A percentile compares a stretch with the other conserved stretches of the same genome.
Conservation (phyloP, 1,140 invertebrate species). For the Probaryconus sp. region DNA sequence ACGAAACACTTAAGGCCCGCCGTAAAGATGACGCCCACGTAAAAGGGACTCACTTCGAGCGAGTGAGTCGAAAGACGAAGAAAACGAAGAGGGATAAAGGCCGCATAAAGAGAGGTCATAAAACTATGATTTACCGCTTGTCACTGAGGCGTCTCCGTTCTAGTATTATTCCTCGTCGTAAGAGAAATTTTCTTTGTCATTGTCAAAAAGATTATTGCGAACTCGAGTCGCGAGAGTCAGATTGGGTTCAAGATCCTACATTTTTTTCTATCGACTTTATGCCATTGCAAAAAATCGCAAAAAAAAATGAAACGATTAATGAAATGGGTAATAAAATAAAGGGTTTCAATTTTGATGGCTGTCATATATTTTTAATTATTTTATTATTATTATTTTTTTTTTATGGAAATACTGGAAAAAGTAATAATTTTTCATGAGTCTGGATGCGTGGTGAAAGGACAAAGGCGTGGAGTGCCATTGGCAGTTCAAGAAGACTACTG, state of each 20-base stretch:
- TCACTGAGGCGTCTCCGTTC: conserved; percentile 23
- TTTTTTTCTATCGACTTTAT: too few species aligned
- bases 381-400: too few species aligned
- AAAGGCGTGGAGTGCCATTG: conserved; percentile 32
- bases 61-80: too few species aligned
- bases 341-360: too few species aligned
- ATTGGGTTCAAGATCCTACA: too few species aligned
- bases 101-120: conserved; percentile 26
- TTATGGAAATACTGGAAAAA: conserved; percentile 31
- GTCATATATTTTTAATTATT: too few species aligned
- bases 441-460: conserved; percentile 26
- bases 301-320: too few species aligned
- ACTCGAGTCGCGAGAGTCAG: too few species aligned
- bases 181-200: too few species aligned
- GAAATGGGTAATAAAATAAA: too few species aligned
- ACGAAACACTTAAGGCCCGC: conserved; percentile 22
- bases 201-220: conserved; percentile 14
- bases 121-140: conserved; percentile 52
- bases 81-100: conserved; percentile 10
- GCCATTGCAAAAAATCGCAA: too few species aligned
- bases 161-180: conserved; percentile 3
- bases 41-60: too few species aligned
- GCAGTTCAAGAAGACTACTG: conserved; percentile 13
- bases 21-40: conserved; percentile 9
- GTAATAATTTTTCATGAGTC: conserved; percentile 20